A percentile compares a stretch with the other conserved stretches of the same genome.
phyloP scores from a whole-genome alignment of 2,888 invertebrate species.

The Acanthosepion lycidas region DNA sequence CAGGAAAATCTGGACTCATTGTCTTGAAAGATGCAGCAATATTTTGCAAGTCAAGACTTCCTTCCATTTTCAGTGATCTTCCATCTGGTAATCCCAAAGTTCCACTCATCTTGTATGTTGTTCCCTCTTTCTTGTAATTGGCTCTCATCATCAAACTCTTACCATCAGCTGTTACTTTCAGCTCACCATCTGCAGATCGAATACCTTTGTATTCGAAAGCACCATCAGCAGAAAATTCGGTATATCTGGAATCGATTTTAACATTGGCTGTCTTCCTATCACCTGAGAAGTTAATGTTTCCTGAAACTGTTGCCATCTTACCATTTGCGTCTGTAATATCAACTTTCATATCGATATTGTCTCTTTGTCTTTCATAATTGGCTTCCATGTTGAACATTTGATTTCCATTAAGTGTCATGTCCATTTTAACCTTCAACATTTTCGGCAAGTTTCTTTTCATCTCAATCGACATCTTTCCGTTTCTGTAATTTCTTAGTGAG shows the following conservation, averaged over 20 bases:
- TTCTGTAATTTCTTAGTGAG: slow-evolving; percentile 1
- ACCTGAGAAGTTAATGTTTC: neutral
- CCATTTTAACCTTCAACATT: neutral
- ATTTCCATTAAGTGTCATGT: neutral
- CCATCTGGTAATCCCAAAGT: slow-evolving; percentile 8
- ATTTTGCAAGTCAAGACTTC: neutral
- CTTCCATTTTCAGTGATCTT: neutral
- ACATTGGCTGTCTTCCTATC: neutral
- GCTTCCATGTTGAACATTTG: neutral
- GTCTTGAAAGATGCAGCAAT: neutral
- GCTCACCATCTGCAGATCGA: neutral
- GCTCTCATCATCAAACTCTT: neutral
- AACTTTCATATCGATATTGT: slow-evolving; percentile 38
- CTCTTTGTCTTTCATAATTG: neutral
- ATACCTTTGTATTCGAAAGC: neutral
- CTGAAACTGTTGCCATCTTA: neutral
- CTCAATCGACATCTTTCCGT: neutral
- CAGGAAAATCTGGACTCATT: slow-evolving; percentile 15
- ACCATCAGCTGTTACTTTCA: neutral
- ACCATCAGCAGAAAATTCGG: neutral
- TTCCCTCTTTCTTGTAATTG: slow-evolving; percentile 36
- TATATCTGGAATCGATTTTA: neutral
- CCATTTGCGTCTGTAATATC: neutral
- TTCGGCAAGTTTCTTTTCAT: neutral
- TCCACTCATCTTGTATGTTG: neutral